Percentiles rank a stretch among this genome's conserved stretches.
Conservation (phyloP, 2,113 vertebrate genomes). For the Osmerus eperlanus region DNA sequence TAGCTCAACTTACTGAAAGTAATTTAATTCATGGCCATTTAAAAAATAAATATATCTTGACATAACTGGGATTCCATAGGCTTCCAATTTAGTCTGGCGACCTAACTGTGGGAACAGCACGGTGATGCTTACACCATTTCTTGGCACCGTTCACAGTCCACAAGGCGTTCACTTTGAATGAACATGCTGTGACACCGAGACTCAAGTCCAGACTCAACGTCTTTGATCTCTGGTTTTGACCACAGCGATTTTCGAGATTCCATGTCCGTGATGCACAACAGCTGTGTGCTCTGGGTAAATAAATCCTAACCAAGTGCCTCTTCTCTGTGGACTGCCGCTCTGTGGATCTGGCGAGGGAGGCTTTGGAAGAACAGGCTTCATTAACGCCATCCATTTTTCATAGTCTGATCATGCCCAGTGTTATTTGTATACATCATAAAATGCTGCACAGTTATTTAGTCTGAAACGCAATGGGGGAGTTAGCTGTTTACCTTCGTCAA, state of each 20-base stretch:
- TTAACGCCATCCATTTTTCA: too few species aligned
- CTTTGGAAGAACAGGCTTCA: too few species aligned
- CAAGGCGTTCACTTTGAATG: neutral
- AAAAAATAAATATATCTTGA: conserved; percentile 3
- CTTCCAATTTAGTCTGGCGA: too few species aligned
- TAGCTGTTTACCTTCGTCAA: neutral
- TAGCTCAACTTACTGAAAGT: too few species aligned
- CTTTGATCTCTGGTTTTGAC: conserved; percentile 1
- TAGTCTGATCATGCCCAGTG: too few species aligned
- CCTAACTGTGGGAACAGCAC: neutral
- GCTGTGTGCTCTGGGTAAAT: conserved; percentile 34
- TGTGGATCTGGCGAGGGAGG: too few species aligned
- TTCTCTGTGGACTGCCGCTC: neutral
- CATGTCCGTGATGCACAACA: conserved; percentile 24
- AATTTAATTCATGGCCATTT: conserved; percentile 5
- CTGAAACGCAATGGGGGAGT: too few species aligned
- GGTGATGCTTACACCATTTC: neutral
- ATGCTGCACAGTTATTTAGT: too few species aligned
- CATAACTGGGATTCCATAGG: conserved; percentile 6
- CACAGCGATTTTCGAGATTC: neutral
- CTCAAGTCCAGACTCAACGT: conserved; percentile 15
- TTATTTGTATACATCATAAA: too few species aligned
- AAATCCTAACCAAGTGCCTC: conserved; percentile 17
- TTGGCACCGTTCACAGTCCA: neutral
- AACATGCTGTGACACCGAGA: neutral